These are phyloP conservation scores for Zaprionus lineosus DNA, from an alignment of 2,888 invertebrate genomes.

Conservation along the genomic window DNA sequence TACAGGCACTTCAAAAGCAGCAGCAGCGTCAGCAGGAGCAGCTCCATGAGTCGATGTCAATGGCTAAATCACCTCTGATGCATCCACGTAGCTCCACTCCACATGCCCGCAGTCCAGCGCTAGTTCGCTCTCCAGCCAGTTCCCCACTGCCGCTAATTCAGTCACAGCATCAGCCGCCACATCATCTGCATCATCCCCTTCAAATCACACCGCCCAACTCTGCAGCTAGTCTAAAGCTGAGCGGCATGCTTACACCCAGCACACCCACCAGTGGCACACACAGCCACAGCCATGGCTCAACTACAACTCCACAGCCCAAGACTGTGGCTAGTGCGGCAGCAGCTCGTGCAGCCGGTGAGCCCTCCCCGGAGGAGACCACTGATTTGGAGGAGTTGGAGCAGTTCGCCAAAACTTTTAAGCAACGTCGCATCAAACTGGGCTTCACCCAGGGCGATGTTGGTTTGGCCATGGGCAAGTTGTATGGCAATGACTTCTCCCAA, in stretches of 20 bases:
- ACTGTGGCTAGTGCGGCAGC: slow-evolving; percentile 82
- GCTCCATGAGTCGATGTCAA: slow-evolving; percentile 53
- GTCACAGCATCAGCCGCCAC: slow-evolving; percentile 43
- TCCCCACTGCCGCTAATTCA: slow-evolving; percentile 71
- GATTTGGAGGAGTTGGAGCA: slow-evolving; percentile 99
- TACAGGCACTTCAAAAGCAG: slow-evolving; percentile 90
- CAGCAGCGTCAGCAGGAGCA: slow-evolving; percentile 83
- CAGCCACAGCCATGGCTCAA: slow-evolving; percentile 46
- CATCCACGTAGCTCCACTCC: slow-evolving; percentile 80
- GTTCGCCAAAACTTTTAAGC: slow-evolving; percentile 99
- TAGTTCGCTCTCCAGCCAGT: slow-evolving; percentile 79
- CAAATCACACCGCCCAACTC: slow-evolving; percentile 84
- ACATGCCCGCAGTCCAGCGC: slow-evolving; percentile 80
- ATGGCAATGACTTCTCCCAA: slow-evolving; percentile 99
- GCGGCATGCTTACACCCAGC: slow-evolving; percentile 85
- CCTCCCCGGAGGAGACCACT: slow-evolving; percentile 95
- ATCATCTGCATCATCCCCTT: slow-evolving; percentile 58
- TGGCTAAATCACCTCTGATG: slow-evolving; percentile 47
- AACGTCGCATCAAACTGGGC: slow-evolving; percentile 97
- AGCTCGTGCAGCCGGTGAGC: slow-evolving; percentile 88
- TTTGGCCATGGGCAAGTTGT: slow-evolving; percentile 98
- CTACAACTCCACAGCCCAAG: slow-evolving; percentile 84
- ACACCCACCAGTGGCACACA: slow-evolving; percentile 84
- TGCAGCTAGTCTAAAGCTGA: slow-evolving; percentile 80
- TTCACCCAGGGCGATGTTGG: slow-evolving; percentile 99